Base-by-base conservation (phyloP, 2,113 vertebrate genomes). In the Oncorhynchus mykiss region DNA sequence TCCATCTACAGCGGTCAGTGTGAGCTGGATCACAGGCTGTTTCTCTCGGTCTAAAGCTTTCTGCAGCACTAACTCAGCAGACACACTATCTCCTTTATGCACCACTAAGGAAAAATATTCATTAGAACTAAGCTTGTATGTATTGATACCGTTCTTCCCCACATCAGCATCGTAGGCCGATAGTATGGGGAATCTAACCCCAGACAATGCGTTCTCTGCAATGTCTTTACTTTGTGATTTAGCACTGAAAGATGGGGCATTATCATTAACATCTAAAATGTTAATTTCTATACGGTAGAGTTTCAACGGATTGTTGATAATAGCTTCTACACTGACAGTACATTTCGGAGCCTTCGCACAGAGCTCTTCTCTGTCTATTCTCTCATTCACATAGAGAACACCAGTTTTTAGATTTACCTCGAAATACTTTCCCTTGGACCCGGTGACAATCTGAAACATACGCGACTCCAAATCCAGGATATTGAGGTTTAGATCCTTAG, bases 261-360 rank as follows among this genome's bases (percentile, higher is more conserved):
- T 95, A 71, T 97, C 95, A 65, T 96, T 97, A 13, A 93, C 87
- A 78, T 97, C 95, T 83, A 92, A 72, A 81, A 96, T 86, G 2
- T 91, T 82, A 0, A 96, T 76, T 3, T 95, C 93, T 59, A 94
- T 83, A 80, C 87, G 90, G 85, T 95, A 92, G 49, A 96, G 82
- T 70, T 88, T 78, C 65, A 94, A 45, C 2, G 94, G 93, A 1
- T 92, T 92, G 75, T 91, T 86, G 72, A 94, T 71, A 69, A 95
- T 84, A 13, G 93, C 88, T 79, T 95, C 90, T 69, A 93, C 89
- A 74, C 74, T 85, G 9, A 90, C 48, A 4, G 87, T 34, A 78
- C 93, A 95, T 71, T 85, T 88, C 0, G 82, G 80, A 0, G 20
- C 70, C 48, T 83, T 65, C 13, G 78, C 85, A 64, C 94, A 95